Conservation (phyloP, 1,140 invertebrate species). For the Caenorhabditis brenneri region DNA sequence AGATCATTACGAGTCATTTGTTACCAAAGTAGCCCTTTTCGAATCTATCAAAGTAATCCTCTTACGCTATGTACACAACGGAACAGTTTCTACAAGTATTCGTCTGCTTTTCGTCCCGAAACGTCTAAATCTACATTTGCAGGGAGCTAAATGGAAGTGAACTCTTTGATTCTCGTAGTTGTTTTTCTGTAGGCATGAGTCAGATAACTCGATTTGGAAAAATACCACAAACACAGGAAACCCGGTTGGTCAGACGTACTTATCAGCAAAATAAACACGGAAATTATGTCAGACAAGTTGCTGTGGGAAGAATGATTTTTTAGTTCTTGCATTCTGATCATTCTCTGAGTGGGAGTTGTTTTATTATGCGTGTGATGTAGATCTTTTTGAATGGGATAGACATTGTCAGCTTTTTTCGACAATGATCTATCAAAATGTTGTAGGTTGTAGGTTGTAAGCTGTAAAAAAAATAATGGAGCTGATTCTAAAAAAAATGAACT, state of each 20-base stretch:
- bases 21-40: not conserved
- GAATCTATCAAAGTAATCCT: not conserved
- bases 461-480: no score
- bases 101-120: not conserved
- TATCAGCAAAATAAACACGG: constrained; percentile 11
- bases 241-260: not conserved
- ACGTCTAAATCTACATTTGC: not conserved
- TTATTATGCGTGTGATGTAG: not conserved
- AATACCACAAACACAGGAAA: not conserved
- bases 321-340: not conserved
- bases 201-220: not conserved
- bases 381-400: not conserved
- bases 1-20: not conserved
- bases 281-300: not conserved
- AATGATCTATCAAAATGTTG: not conserved
- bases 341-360: constrained; percentile 4
- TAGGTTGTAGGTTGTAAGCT: not conserved
- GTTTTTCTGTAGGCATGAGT: not conserved
- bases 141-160: not conserved
- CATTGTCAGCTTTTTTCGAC: not conserved
- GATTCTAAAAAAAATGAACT: no score
- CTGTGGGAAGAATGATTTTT: not conserved
- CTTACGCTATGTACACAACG: not conserved
- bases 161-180: not conserved
- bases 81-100: not conserved